These are phyloP conservation scores for Bothrops jararaca DNA, from an alignment of 2,113 vertebrate species.

Conservation along the genomic window DNA sequence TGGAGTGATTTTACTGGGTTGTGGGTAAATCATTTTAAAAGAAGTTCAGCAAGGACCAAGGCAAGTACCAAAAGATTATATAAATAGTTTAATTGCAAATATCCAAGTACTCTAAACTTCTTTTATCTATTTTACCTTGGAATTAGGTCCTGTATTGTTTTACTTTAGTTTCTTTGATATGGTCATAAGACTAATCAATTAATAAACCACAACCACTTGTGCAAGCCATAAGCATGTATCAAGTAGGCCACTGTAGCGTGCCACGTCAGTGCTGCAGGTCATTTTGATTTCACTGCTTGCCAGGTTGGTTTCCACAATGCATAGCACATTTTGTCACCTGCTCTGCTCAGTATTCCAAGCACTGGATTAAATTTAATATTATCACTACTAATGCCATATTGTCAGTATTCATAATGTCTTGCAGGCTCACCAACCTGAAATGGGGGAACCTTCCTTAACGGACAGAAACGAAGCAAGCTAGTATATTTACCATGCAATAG, in stretches of 20 bases:
- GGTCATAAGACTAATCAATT: neutral
- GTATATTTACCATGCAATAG: neutral
- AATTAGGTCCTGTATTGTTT: neutral
- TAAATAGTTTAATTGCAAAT: neutral
- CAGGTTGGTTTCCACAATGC: neutral
- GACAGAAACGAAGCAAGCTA: neutral
- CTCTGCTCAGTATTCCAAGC: neutral
- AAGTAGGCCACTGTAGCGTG: neutral
- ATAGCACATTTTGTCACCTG: neutral
- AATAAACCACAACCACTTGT: neutral
- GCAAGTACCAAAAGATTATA: neutral
- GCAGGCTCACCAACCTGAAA: neutral
- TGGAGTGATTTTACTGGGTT: neutral
- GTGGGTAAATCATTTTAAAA: neutral
- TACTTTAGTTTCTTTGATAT: neutral
- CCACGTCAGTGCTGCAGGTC: neutral
- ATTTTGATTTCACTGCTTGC: neutral
- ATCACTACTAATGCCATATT: neutral
- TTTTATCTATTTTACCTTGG: neutral
- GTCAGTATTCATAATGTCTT: neutral
- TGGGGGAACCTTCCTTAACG: neutral
- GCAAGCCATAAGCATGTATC: neutral
- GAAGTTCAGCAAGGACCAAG: neutral
- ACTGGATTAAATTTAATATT: neutral
- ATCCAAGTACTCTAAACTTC: neutral